Evolutionary conservation across 2,113 vertebrate genomes (phyloP).

Genomic region (Spheniscus mendiculus): DNA sequence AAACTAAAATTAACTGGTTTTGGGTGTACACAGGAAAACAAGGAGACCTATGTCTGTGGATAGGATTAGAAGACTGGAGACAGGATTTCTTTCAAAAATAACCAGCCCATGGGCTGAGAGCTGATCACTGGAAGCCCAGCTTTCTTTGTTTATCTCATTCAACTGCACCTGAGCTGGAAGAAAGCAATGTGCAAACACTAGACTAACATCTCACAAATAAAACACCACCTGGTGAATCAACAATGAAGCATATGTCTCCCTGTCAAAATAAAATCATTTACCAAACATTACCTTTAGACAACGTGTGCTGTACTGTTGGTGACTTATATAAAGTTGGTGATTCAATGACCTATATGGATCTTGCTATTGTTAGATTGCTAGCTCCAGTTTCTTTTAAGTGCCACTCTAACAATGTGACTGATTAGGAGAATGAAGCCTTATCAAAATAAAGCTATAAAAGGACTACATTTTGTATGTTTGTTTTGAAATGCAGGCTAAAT

Average conservation of each 20-base stretch:
- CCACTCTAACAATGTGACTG: slow-evolving; percentile 24
- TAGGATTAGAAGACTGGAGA: background rate
- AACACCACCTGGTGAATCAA: slow-evolving; percentile 29
- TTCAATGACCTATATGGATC: slow-evolving; percentile 47
- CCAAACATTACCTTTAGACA: slow-evolving; percentile 8
- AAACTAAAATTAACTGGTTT: background rate
- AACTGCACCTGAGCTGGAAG: background rate
- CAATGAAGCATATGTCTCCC: slow-evolving; percentile 5
- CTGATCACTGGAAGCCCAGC: background rate
- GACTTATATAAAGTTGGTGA: slow-evolving; percentile 14
- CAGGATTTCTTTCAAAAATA: background rate
- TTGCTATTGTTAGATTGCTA: slow-evolving; percentile 38
- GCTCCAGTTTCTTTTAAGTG: slow-evolving; percentile 42
- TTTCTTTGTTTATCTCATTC: background rate
- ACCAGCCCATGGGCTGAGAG: background rate
- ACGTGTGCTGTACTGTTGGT: background rate
- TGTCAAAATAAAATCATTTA: background rate
- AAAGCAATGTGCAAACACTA: background rate
- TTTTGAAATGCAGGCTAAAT: background rate
- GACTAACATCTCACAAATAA: background rate
- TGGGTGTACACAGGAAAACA: background rate
- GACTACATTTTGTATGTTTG: background rate
- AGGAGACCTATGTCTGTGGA: background rate
- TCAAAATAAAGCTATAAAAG: slow-evolving; percentile 33
- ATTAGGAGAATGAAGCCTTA: background rate